phyloP scores from a whole-genome alignment of 2,797 vertebrate genomes.

The Enteromius treurensis region DNA sequence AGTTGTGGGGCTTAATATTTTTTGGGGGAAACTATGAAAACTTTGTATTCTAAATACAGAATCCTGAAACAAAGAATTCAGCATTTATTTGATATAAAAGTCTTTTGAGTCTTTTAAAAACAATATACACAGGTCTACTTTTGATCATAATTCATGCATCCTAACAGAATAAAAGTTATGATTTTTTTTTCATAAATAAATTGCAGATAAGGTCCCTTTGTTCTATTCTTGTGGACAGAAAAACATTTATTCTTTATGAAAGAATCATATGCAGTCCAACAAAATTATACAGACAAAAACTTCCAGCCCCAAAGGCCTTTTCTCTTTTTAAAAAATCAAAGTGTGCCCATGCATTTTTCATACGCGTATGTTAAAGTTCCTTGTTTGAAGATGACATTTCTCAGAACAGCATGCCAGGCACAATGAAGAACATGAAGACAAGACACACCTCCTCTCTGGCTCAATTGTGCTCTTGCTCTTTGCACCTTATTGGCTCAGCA shows the following conservation, averaged over 20 bases:
- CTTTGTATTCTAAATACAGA: background rate
- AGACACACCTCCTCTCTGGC: constrained; percentile 33
- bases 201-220: background rate
- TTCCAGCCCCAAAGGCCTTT: constrained; percentile 30
- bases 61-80: background rate
- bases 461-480: constrained; percentile 34
- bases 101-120: background rate
- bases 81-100: background rate
- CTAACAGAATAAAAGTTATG: background rate
- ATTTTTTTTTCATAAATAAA: background rate
- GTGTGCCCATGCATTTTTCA: constrained; percentile 53
- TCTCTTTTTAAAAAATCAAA: constrained; percentile 52
- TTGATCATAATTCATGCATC: background rate
- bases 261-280: constrained; percentile 7
- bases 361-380: constrained; percentile 43
- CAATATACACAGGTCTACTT: background rate
- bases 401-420: constrained; percentile 43
- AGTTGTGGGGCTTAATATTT: background rate
- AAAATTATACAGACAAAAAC: constrained; percentile 38
- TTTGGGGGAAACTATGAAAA: background rate
- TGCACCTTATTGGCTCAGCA: constrained; percentile 34
- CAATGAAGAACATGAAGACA: constrained; percentile 27
- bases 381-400: constrained; percentile 35
- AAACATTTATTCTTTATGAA: constrained; percentile 19
- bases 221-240: constrained; percentile 14